Evolutionary conservation across 2,113 vertebrate species (phyloP).

Genomic region (Rhabdomys dilectus): DNA sequence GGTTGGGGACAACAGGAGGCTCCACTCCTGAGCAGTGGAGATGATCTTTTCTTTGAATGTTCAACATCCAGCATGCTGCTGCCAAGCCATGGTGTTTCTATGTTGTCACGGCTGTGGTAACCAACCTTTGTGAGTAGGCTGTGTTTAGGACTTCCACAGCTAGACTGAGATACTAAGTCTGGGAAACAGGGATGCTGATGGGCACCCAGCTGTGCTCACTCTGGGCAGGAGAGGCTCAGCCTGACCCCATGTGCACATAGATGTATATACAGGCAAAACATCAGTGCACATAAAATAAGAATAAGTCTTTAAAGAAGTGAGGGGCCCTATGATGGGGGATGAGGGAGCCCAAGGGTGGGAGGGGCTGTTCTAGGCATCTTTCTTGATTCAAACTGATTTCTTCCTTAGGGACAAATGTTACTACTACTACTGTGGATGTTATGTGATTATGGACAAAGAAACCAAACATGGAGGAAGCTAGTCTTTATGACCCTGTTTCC

Average conservation of each 20-base stretch:
- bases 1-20: not conserved
- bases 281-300: not conserved
- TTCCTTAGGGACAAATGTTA: not conserved
- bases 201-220: not conserved
- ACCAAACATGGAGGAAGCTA: not conserved
- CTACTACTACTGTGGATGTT: not conserved
- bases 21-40: not conserved
- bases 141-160: not conserved
- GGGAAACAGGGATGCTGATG: not conserved
- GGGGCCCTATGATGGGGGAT: not conserved
- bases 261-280: not conserved
- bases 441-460: constrained; percentile 16
- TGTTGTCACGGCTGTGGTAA: not conserved
- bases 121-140: not conserved
- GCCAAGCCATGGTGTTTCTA: not conserved
- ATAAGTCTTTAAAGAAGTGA: not conserved
- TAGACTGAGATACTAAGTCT: not conserved
- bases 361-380: not conserved
- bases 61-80: too few relatives aligned
- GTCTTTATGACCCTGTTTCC: not conserved
- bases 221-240: not conserved
- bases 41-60: not conserved
- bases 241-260: not conserved
- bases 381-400: not conserved
- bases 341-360: not conserved